phyloP scores from a whole-genome alignment of 2,113 vertebrate genomes.

The Girardinichthys multiradiatus region DNA sequence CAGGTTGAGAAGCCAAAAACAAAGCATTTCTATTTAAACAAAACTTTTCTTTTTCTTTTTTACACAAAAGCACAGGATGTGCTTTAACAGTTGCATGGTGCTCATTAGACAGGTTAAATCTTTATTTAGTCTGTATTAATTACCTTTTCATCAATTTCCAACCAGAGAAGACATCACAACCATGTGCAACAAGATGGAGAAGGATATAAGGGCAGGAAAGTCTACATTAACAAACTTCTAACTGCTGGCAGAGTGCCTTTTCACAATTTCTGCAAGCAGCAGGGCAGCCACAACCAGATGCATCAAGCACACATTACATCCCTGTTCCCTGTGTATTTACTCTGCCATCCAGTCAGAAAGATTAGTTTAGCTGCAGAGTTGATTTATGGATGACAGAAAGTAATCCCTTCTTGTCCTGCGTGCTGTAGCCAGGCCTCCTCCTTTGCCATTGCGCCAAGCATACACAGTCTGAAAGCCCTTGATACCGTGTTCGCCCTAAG shows the following conservation, averaged over 20 bases:
- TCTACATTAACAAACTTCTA: constrained; percentile 83
- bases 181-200: constrained; percentile 79
- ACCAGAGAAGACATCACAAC: constrained; percentile 22
- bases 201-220: constrained; percentile 81
- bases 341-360: constrained; percentile 87
- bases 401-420: constrained; percentile 86
- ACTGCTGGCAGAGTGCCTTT: constrained; percentile 64
- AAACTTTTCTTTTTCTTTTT: too few relatives aligned
- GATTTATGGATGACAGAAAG: constrained; percentile 94
- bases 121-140: not conserved
- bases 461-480: constrained; percentile 91
- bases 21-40: too few relatives aligned
- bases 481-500: constrained; percentile 92
- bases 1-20: too few relatives aligned
- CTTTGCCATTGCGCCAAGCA: constrained; percentile 82
- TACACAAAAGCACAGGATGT: not conserved
- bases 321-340: constrained; percentile 83
- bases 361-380: constrained; percentile 88
- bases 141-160: constrained; percentile 2
- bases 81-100: not conserved
- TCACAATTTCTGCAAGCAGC: constrained; percentile 56
- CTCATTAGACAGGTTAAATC: too few relatives aligned
- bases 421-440: constrained; percentile 82
- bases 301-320: constrained; percentile 73
- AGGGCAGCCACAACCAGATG: constrained; percentile 66